Conservation (phyloP, 2,888 invertebrate genomes). For the Callyntrura guangdongensis region DNA sequence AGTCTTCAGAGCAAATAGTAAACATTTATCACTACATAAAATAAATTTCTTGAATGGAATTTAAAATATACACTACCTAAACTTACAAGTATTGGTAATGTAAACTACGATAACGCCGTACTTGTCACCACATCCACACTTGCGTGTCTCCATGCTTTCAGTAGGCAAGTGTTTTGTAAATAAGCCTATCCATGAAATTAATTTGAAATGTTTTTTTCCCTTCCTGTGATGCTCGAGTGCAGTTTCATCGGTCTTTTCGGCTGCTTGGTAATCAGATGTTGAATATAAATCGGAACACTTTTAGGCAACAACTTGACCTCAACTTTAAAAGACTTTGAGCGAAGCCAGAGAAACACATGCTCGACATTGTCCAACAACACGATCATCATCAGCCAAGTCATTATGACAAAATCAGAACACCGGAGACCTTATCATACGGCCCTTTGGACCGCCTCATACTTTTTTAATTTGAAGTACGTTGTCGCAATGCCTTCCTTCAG, state of each 20-base stretch:
- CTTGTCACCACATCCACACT: no score
- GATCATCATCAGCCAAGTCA: slow-evolving; percentile 98
- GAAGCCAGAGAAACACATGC: slow-evolving; percentile 99
- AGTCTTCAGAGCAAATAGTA: no score
- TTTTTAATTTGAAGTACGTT: slow-evolving; percentile 85
- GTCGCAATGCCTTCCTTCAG: slow-evolving; percentile 96
- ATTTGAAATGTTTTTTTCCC: slow-evolving; percentile 97
- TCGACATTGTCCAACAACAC: slow-evolving; percentile 99
- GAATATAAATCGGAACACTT: slow-evolving; percentile 99
- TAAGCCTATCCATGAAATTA: slow-evolving; percentile 99
- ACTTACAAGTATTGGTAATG: no score
- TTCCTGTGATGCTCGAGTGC: slow-evolving; percentile 97
- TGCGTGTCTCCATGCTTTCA: no score
- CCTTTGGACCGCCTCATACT: slow-evolving; percentile 92
- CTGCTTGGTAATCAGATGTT: slow-evolving; percentile 98
- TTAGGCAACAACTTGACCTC: slow-evolving; percentile 99
- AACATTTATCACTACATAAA: no score
- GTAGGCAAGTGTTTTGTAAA: slow-evolving; percentile 89
- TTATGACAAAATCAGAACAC: slow-evolving; percentile 99
- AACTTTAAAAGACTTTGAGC: slow-evolving; percentile 98
- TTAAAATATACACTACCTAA: no score
- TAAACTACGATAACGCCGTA: no score
- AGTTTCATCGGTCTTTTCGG: slow-evolving; percentile 96
- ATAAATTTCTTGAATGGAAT: no score
- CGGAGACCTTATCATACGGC: slow-evolving; percentile 94